Percentiles rank a stretch among this genome's conserved stretches.
Conservation (phyloP, 2,113 vertebrate genomes). For the Hypanus sabinus region DNA sequence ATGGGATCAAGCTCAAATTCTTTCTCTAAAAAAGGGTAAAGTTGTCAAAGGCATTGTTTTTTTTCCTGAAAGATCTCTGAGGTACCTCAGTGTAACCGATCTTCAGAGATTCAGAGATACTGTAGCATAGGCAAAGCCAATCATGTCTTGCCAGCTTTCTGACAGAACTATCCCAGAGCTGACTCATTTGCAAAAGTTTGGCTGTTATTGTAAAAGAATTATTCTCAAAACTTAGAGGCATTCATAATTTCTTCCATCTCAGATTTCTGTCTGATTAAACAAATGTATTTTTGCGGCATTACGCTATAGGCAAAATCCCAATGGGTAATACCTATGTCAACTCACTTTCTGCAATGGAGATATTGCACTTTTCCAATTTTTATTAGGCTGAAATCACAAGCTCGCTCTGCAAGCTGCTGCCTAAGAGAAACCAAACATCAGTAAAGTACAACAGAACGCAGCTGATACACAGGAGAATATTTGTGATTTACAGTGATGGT, state of each 20-base stretch:
- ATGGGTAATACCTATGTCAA: neutral
- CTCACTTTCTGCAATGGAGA: neutral
- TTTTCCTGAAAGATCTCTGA: neutral
- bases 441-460: too few species aligned
- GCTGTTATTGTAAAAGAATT: neutral
- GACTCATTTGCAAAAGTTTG: neutral
- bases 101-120: neutral
- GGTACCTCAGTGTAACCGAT: neutral
- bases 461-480: neutral
- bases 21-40: neutral
- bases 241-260: neutral
- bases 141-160: neutral
- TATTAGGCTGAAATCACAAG: neutral
- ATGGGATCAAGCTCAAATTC: neutral
- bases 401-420: neutral
- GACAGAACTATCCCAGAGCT: neutral
- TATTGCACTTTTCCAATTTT: neutral
- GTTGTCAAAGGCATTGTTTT: neutral
- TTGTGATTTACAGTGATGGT: neutral
- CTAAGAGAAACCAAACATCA: neutral
- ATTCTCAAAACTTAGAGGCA: neutral
- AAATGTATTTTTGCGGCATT: neutral
- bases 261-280: neutral
- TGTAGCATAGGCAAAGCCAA: neutral
- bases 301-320: neutral